phyloP scores from a whole-genome alignment of 1,140 invertebrate species.

The Zaprionus gabonicus region DNA sequence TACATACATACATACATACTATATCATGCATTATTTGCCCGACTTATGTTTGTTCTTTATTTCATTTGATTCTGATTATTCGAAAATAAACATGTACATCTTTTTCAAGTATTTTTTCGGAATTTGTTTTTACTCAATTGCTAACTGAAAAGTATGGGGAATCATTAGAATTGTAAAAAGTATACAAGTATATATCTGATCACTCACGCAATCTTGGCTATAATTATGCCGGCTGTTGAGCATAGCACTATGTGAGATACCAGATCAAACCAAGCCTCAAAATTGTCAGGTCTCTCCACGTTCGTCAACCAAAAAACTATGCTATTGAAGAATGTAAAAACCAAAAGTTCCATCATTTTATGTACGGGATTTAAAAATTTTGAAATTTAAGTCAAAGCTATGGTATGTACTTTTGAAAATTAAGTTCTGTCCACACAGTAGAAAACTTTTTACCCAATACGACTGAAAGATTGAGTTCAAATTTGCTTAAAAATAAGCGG shows the following conservation, averaged over 20 bases:
- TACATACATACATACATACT: neutral
- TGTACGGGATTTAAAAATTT: neutral
- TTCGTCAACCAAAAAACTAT: slow-evolving; percentile 32
- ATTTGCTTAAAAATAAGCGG: no score
- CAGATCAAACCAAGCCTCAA: neutral
- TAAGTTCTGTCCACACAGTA: no score
- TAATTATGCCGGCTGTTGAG: slow-evolving; percentile 6
- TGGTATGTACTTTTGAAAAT: neutral
- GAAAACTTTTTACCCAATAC: no score
- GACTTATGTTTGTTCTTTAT: neutral
- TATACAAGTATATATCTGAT: neutral
- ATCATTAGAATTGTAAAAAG: neutral
- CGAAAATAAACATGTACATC: slow-evolving; percentile 64
- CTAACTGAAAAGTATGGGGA: neutral
- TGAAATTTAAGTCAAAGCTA: neutral
- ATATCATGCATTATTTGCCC: slow-evolving; percentile 13
- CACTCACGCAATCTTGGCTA: slow-evolving; percentile 42
- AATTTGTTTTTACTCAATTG: neutral
- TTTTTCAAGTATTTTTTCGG: slow-evolving; percentile 39
- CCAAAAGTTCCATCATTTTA: slow-evolving; percentile 42
- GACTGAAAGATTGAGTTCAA: no score
- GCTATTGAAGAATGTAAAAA: slow-evolving; percentile 32
- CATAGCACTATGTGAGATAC: slow-evolving; percentile 15
- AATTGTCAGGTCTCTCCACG: slow-evolving; percentile 20
- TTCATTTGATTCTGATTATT: slow-evolving; percentile 38